phyloP scores from a whole-genome alignment of 2,113 vertebrate genomes.

The Bufo gargarizans region DNA sequence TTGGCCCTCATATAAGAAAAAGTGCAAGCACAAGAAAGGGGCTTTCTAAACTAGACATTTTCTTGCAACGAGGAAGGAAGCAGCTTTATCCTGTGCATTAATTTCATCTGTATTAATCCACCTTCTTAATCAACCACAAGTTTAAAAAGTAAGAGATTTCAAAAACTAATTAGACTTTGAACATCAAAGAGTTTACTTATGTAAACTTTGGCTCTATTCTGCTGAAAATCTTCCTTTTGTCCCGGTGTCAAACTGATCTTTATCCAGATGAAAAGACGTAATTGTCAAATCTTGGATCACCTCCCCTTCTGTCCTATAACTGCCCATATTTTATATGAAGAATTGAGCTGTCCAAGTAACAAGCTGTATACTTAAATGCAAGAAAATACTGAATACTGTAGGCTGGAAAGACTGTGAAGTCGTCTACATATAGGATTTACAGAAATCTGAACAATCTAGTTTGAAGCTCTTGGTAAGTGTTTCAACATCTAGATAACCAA shows the following conservation, averaged over 20 bases:
- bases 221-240: slow-evolving; percentile 4
- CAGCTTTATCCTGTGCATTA: background rate
- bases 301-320: slow-evolving; percentile 2
- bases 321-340: background rate
- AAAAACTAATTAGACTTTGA: background rate
- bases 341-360: background rate
- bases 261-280: background rate
- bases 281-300: background rate
- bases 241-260: background rate
- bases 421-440: background rate
- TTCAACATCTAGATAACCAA: background rate
- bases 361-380: background rate
- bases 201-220: slow-evolving; percentile 9
- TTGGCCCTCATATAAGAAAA: background rate
- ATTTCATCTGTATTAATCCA: slow-evolving; percentile 11
- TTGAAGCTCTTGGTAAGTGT: background rate
- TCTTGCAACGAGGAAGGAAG: background rate
- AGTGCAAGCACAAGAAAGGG: too few relatives aligned
- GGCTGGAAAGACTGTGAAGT: background rate
- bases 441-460: background rate
- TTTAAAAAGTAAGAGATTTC: slow-evolving; percentile 16
- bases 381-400: background rate
- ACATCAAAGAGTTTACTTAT: background rate
- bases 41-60: background rate
- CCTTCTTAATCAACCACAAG: background rate